Percentiles rank a stretch among this genome's conserved stretches.
Conservation (phyloP, 2,797 vertebrate species). For the Numenius phaeopus region DNA sequence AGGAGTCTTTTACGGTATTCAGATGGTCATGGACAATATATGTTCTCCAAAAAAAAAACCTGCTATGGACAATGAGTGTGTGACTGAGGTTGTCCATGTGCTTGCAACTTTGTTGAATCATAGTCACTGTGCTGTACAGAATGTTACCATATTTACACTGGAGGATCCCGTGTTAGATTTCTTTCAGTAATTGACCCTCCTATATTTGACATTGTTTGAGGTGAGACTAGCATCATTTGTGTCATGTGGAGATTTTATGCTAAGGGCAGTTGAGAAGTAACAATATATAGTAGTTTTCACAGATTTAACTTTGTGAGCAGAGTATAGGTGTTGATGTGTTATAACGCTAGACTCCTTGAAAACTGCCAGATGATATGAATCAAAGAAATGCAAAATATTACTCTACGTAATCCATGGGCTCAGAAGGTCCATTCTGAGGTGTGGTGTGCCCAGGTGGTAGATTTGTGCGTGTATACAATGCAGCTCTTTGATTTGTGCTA, state of each 20-base stretch:
- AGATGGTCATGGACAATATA: neutral
- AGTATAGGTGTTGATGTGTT: neutral
- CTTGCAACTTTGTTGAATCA: neutral
- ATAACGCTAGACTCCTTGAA: neutral
- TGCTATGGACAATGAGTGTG: neutral
- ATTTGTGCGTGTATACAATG: neutral
- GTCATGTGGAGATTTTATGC: neutral
- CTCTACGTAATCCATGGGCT: neutral
- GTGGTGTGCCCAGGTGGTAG: neutral
- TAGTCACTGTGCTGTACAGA: neutral
- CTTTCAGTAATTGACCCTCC: neutral
- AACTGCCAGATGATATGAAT: neutral
- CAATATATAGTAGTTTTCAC: neutral
- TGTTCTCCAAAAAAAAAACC: neutral
- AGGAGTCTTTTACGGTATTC: neutral
- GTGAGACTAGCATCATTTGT: neutral
- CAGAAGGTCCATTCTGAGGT: neutral
- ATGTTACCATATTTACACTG: fast-evolving
- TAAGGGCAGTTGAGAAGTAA: neutral
- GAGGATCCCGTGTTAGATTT: neutral
- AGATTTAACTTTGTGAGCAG: neutral
- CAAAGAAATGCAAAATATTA: neutral
- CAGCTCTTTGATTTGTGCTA: neutral
- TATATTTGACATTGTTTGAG: neutral
- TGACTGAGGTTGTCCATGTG: neutral